Base-by-base conservation (phyloP, 2,797 vertebrate genomes). In the Galagoides demidoff region DNA sequence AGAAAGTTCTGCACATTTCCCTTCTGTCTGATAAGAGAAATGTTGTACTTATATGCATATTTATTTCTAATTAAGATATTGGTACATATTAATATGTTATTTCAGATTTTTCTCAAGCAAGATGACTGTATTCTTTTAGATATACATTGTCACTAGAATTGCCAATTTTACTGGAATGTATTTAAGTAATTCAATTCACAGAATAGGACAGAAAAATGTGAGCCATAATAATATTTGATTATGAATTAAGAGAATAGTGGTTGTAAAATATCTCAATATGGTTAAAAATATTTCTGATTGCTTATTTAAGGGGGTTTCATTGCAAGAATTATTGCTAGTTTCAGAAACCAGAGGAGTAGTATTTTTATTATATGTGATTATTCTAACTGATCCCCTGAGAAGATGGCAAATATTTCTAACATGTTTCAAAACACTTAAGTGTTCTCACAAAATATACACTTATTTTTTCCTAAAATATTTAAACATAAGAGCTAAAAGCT, bases 111-210 rank as follows among this genome's bases (percentile, higher is more conserved):
- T 79, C 96, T 98, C 91, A 78, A 85, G 45, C 25, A 93, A 95
- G 29, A 64, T 84, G 90, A 71, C 43, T 27, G 0, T 45, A 23
- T 79, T 83, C 49, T 83, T 96, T 92, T 45, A 95, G 13, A 64
- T 77, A 20, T 79, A 37, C 39, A 7, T 19, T 92, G 49, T 29
- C 92, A 97, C 52, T 79, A 61, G 81, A 73, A 91, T 83, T 64
- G 55, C 3, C 43, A 92, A 0, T 63, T 90, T 95, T 82, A 2
- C 39, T 87, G 25, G 27, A 95, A 27, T n/a, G 1, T 31, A 86
- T 87, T 94, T 94, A 85, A 59, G 64, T 92, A n/a, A 88, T 68
- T 74, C 86, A 77, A 95, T 22, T 66, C 94, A 95, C 74, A 97
- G 45, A 0, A 83, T 49, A 97, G 95, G 45, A 63, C 7, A 39